Base-by-base conservation (phyloP, 2,888 invertebrate species). In the Nasonia oneida region DNA sequence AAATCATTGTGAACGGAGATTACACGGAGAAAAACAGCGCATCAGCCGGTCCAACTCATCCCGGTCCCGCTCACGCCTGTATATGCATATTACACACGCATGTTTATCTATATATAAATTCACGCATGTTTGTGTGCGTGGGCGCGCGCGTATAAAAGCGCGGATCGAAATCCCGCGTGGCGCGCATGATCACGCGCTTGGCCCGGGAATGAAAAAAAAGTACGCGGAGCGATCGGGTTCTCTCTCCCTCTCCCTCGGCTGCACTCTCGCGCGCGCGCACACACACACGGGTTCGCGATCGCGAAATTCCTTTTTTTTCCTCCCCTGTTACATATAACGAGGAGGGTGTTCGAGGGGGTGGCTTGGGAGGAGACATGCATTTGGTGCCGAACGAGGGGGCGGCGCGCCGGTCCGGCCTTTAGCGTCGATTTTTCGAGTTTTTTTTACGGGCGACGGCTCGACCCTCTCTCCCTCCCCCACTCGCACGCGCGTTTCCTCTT, bases 341-440 rank as follows among this genome's bases (percentile, higher is more conserved):
- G 84, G 85, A 79, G 79, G 70, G 86, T 87, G 87, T 77, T 79
- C 86, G 87, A 82, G 80, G 73, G 81, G 71, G 81, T 88, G 90
- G 90, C 88, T 89, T 75, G 89, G 88, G 89, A 88, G 89, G 90
- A 89, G 89, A 90, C 89, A 89, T 89, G 90, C 88, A 89, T 90
- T 90, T 89, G 90, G 88, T 88, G 88, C 83, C 83, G 87, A 86
- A 87, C 87, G 88, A 86, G 90, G 89, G 88, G 89, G 87, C 89
- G 90, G 90, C 88, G 89, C 89, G 92, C 91, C 90, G 90, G 90
- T 88, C 89, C 90, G 90, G 91, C 89, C 90, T 89, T 90, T 91
- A 90, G 90, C 91, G 91, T 92, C 92, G 92, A 93, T 93, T 93
- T 93, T 93, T 93, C 92, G 93, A 92, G 91, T 91, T 92, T 92